These are phyloP conservation scores for Mus spicilegus DNA, from an alignment of 2,113 vertebrate species.

Conservation along the genomic window DNA sequence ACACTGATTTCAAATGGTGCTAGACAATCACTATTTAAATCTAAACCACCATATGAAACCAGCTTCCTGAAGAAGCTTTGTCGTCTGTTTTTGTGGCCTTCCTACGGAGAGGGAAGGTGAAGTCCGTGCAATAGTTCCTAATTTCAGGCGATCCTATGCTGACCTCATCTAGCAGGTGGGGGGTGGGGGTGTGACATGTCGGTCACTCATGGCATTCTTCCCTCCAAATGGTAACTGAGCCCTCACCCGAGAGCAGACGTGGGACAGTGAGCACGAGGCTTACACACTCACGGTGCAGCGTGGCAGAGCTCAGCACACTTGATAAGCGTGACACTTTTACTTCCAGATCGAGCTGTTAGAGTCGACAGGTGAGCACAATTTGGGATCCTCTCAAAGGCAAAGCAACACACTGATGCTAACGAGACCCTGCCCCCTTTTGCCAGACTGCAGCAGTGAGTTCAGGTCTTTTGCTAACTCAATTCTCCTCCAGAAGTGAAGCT, in stretches of 20 bases:
- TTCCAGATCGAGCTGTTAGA: not conserved
- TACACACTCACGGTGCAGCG: rapidly evolving
- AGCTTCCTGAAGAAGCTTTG: conserved; percentile 97
- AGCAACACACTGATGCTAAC: not conserved
- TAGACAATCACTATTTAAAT: conserved; percentile 96
- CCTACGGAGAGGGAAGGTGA: not conserved
- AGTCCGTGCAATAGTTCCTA: not conserved
- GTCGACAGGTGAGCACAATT: not conserved
- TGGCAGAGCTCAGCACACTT: not conserved
- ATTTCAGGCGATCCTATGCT: rapidly evolving
- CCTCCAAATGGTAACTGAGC: not conserved
- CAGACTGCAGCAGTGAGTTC: not conserved
- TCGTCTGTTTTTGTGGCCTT: conserved; percentile 60
- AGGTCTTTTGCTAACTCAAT: not conserved
- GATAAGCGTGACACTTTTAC: not conserved
- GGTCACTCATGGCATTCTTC: not conserved
- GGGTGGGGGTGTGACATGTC: too few relatives aligned
- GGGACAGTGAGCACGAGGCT: not conserved
- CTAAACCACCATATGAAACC: conserved; percentile 99
- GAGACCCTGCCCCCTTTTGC: not conserved
- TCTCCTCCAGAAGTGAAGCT: not conserved
- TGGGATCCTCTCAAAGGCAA: not conserved
- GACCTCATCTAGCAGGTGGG: not conserved
- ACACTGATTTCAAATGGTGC: conserved; percentile 99
- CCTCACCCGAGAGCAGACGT: not conserved